These are phyloP conservation scores for Diabrotica balteata DNA, from an alignment of 2,888 invertebrate genomes.

Conservation along the genomic window DNA sequence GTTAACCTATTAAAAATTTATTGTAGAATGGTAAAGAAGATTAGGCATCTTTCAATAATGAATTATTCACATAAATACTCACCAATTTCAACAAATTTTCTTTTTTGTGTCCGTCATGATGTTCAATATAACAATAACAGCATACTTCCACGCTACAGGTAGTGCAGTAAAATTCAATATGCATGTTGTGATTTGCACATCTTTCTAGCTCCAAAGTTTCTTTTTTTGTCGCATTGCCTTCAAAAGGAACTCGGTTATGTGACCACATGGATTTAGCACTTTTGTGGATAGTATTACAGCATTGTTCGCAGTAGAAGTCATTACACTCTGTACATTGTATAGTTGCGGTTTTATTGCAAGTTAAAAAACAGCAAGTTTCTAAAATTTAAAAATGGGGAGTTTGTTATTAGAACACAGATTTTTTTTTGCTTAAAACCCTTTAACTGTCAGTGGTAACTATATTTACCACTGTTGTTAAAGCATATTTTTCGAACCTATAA, in stretches of 20 bases:
- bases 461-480: too few relatives aligned
- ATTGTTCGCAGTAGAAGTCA: constrained; percentile 50
- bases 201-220: constrained; percentile 39
- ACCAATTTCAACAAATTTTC: constrained; percentile 54
- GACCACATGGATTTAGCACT: constrained; percentile 53
- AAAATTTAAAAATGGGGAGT: constrained; percentile 16
- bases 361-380: constrained; percentile 44
- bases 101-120: constrained; percentile 56
- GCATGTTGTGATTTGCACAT: constrained; percentile 49
- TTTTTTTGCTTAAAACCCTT: too few relatives aligned
- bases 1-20: too few relatives aligned
- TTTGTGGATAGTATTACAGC: constrained; percentile 53
- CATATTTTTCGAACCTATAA: too few relatives aligned
- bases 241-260: constrained; percentile 47
- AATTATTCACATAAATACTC: constrained; percentile 33
- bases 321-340: constrained; percentile 51
- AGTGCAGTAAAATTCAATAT: constrained; percentile 58
- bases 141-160: constrained; percentile 57
- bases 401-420: too few relatives aligned
- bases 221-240: constrained; percentile 14
- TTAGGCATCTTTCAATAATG: not conserved
- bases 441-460: too few relatives aligned
- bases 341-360: constrained; percentile 47
- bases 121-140: constrained; percentile 57
- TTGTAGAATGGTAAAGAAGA: too few relatives aligned